Evolutionary conservation across 2,888 invertebrate species (phyloP).

Genomic region (Chalcis sispes): DNA sequence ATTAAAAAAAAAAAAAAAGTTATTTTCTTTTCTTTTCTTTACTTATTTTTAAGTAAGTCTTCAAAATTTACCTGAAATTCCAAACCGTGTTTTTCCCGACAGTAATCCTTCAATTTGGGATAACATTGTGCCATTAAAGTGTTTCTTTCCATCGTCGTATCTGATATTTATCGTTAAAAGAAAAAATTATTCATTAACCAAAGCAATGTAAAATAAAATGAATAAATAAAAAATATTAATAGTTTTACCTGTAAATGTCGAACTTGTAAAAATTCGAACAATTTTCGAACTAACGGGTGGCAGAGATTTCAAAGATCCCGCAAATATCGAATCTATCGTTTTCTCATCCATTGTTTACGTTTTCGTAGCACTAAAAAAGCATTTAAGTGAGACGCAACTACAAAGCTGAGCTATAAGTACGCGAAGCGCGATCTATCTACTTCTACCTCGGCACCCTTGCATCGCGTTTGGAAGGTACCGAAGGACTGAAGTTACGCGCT

Average conservation of each 20-base stretch:
- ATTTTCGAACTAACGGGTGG: slow-evolving; percentile 98
- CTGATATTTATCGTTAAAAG: slow-evolving; percentile 76
- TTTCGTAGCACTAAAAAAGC: not conserved
- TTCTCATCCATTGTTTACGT: slow-evolving; percentile 87
- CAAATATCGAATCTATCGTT: slow-evolving; percentile 92
- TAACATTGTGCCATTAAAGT: slow-evolving; percentile 99
- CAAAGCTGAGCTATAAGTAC: not conserved
- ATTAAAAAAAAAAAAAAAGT: not conserved
- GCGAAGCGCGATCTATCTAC: not conserved
- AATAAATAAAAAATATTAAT: not conserved
- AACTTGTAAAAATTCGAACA: slow-evolving; percentile 98
- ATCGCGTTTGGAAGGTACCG: not conserved
- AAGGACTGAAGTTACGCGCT: not conserved
- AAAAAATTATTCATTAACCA: too few relatives aligned
- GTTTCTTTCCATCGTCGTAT: slow-evolving; percentile 97
- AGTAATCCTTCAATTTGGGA: slow-evolving; percentile 96
- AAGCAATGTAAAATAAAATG: too few relatives aligned
- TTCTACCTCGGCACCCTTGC: not conserved
- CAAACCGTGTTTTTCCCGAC: slow-evolving; percentile 96
- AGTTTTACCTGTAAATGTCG: slow-evolving; percentile 94
- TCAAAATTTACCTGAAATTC: slow-evolving; percentile 91
- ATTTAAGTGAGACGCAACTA: slow-evolving; percentile 3
- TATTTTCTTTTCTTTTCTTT: slow-evolving; percentile 4
- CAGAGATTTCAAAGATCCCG: slow-evolving; percentile 89
- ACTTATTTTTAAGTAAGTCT: too few relatives aligned